These are phyloP conservation scores for Hydrophis major DNA, from an alignment of 2,797 vertebrate species.

Conservation along the genomic window DNA sequence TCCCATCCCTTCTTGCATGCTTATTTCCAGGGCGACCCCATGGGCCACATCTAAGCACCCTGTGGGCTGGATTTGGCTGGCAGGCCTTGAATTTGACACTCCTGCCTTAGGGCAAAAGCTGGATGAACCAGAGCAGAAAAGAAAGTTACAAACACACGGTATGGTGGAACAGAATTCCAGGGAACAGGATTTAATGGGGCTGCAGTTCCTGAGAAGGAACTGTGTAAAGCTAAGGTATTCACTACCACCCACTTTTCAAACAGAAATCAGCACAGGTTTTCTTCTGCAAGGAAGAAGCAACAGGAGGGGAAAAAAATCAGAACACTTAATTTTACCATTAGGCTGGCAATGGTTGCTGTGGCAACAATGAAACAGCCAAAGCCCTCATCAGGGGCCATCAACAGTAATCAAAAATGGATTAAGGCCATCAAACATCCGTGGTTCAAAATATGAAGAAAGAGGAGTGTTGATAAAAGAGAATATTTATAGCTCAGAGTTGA, in stretches of 20 bases:
- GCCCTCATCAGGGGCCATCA: not conserved
- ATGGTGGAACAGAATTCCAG: not conserved
- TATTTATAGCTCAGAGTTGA: too few relatives aligned
- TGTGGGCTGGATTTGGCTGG: fast-evolving
- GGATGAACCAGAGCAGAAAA: not conserved
- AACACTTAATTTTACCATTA: not conserved
- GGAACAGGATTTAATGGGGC: too few relatives aligned
- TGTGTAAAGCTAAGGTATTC: not conserved
- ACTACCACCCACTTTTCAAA: not conserved
- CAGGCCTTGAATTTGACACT: too few relatives aligned
- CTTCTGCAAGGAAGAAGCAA: not conserved
- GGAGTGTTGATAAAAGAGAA: too few relatives aligned
- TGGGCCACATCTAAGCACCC: too few relatives aligned
- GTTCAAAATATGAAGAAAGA: not conserved
- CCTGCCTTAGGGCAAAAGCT: not conserved
- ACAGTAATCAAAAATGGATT: not conserved
- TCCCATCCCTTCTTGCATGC: too few relatives aligned
- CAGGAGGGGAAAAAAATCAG: not conserved
- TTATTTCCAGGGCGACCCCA: too few relatives aligned
- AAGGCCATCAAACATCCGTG: not conserved
- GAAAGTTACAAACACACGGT: not conserved
- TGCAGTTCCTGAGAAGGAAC: not conserved
- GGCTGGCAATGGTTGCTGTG: not conserved
- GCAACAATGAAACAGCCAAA: not conserved
- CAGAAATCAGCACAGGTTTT: not conserved